phyloP scores from a whole-genome alignment of 2,797 vertebrate species.

The Pogonophryne albipinna region DNA sequence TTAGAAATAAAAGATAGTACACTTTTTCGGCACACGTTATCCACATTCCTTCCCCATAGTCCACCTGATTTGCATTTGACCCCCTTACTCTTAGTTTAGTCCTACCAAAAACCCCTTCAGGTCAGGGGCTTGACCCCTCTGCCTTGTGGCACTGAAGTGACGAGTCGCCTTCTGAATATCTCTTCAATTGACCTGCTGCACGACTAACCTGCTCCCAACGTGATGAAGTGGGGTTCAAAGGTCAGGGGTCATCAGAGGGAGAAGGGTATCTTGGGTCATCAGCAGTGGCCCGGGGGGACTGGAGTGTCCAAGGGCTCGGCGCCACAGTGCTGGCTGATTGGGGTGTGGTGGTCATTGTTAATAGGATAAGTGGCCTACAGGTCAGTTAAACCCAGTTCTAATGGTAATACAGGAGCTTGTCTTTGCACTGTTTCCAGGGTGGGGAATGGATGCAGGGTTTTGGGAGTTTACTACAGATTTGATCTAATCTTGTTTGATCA shows the following conservation, averaged over 20 bases:
- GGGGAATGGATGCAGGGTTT: slow-evolving; percentile 61
- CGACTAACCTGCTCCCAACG: slow-evolving; percentile 65
- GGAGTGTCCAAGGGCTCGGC: slow-evolving; percentile 53
- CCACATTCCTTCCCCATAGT: slow-evolving; percentile 57
- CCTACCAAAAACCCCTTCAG: slow-evolving; percentile 49
- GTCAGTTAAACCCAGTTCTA: slow-evolving; percentile 78
- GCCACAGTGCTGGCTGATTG: slow-evolving; percentile 71
- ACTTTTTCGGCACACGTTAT: slow-evolving; percentile 43
- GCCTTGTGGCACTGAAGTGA: slow-evolving; percentile 60
- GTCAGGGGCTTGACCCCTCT: slow-evolving; percentile 60
- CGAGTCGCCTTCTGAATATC: slow-evolving; percentile 51
- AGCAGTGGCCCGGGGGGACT: slow-evolving; percentile 52
- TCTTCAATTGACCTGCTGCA: slow-evolving; percentile 62
- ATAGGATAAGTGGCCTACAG: slow-evolving; percentile 81
- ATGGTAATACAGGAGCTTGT: slow-evolving; percentile 76
- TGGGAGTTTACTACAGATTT: slow-evolving; percentile 58
- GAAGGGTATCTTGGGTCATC: slow-evolving; percentile 82
- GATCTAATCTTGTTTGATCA: slow-evolving; percentile 64
- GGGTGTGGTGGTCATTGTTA: slow-evolving; percentile 77
- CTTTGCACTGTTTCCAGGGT: slow-evolving; percentile 61
- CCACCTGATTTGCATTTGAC: slow-evolving; percentile 69
- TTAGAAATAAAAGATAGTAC: slow-evolving; percentile 34
- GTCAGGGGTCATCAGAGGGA: slow-evolving; percentile 66
- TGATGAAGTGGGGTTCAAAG: slow-evolving; percentile 74
- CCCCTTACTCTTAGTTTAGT: slow-evolving; percentile 46